These are phyloP conservation scores for Clarias pachynema DNA, from an alignment of 2,797 vertebrate species.

Conservation along the genomic window DNA sequence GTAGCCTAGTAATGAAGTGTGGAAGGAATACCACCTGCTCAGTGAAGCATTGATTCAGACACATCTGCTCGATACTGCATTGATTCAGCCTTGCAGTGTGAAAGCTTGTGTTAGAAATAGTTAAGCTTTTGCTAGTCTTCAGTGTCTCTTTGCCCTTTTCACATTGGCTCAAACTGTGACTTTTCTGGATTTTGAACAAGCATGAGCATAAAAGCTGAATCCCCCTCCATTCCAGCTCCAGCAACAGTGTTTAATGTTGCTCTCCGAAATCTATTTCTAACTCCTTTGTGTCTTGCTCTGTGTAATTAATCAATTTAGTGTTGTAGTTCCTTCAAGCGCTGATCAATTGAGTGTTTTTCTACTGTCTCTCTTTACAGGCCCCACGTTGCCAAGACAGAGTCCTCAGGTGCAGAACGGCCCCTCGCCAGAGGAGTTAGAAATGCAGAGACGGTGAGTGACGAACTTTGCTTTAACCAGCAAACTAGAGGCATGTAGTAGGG, in stretches of 20 bases:
- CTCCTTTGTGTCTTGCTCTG: not conserved
- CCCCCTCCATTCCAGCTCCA: not conserved
- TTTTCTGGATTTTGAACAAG: not conserved
- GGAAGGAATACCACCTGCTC: constrained; percentile 27
- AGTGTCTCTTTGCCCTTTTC: not conserved
- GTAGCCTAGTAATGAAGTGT: constrained; percentile 27
- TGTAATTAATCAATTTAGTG: not conserved
- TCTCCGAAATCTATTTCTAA: not conserved
- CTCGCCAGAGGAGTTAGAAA: constrained; percentile 90
- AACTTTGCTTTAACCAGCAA: not conserved
- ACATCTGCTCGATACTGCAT: constrained; percentile 47
- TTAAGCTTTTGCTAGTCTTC: not conserved
- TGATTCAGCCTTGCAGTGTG: constrained; percentile 31
- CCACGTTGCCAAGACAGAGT: constrained; percentile 88
- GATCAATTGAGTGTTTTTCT: not conserved
- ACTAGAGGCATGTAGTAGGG: not conserved
- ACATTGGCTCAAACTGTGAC: not conserved
- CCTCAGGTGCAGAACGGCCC: constrained; percentile 96
- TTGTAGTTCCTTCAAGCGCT: not conserved
- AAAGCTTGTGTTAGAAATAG: not conserved
- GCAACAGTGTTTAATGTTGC: not conserved
- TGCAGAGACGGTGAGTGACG: constrained; percentile 87
- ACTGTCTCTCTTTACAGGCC: constrained; percentile 73
- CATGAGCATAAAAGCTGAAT: not conserved
- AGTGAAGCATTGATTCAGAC: constrained; percentile 29